Percentiles rank a stretch among this genome's conserved stretches.
Conservation (phyloP, 1,140 invertebrate genomes). For the Cydia splendana region DNA sequence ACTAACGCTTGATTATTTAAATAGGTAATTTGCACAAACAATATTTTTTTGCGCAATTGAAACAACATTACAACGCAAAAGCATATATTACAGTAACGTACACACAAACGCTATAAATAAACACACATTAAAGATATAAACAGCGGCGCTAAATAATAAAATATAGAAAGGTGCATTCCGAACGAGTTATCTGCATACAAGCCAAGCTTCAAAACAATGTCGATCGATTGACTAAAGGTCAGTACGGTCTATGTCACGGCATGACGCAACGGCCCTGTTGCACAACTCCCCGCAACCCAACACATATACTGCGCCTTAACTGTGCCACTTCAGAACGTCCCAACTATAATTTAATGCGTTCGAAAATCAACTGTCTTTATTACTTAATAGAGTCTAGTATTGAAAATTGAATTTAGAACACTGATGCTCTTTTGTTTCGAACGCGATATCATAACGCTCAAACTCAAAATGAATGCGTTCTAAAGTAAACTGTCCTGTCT, state of each 20-base stretch:
- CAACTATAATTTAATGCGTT: background rate
- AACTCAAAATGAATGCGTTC: conserved; percentile 48
- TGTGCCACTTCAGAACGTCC: conserved; percentile 41
- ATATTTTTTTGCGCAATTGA: background rate
- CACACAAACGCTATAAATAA: background rate
- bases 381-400: background rate
- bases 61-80: background rate
- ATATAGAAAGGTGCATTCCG: conserved; percentile 6
- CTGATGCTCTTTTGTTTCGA: background rate
- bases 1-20: background rate
- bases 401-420: background rate
- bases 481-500: conserved; percentile 34
- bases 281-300: conserved; percentile 64
- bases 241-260: conserved; percentile 51
- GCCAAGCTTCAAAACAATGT: conserved; percentile 41
- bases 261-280: conserved; percentile 73
- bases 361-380: background rate
- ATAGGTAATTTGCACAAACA: background rate
- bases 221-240: conserved; percentile 69
- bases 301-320: conserved; percentile 42
- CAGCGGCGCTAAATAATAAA: conserved; percentile 20
- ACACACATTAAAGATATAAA: background rate
- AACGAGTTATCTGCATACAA: conserved; percentile 12
- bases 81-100: background rate
- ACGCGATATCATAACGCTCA: background rate